Evolutionary conservation across 2,888 invertebrate species (phyloP), one percentile per base, ranked within the genome.

Genomic region (Synergus japonicus): DNA sequence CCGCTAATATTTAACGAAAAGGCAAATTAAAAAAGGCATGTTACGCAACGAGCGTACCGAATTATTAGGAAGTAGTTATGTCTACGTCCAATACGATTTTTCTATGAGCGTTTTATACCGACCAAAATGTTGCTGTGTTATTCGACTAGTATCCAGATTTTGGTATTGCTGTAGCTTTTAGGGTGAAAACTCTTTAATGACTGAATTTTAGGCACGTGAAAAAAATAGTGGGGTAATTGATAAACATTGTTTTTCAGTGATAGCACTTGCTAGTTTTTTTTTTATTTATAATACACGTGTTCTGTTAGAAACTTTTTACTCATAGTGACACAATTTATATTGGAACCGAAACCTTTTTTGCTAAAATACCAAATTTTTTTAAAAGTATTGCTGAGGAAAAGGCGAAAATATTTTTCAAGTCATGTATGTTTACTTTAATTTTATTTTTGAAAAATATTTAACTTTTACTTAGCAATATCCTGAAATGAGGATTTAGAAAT

Each of bases 31-130:
- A 73, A 78, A 76, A 18, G 58, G 29, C 43, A 29, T 78, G 76
- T 78, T 78, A 73, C 49, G 78, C 78, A 83, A 73, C 49, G 18
- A 79, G 76, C 44, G 78, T 78, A 73, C 73, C 78, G 78, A 81
- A 81, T 81, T 83, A 81, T 76, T 78, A 77, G 64, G 29, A 77
- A 77, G 73, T 73, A 73, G 73, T 69, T 15, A 49, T 29, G 49
- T 73, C 83, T 85, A 86, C 87, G 86, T 87, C 87, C 87, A 85
- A 81, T 84, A 85, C 85, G 49, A 89, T 86, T 90, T 89, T 90
- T 90, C 88, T 90, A 90, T 89, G 87, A 89, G 86, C 86, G 86
- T 90, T 90, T 90, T 90, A 89, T 90, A 90, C 90, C 87, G 89
- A 89, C 87, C 86, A 87, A 89, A 89, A 87, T 83, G 83, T 83